A percentile compares a stretch with the other conserved stretches of the same genome.
phyloP scores from a whole-genome alignment of 2,888 invertebrate genomes.

The Meta bourneti region DNA sequence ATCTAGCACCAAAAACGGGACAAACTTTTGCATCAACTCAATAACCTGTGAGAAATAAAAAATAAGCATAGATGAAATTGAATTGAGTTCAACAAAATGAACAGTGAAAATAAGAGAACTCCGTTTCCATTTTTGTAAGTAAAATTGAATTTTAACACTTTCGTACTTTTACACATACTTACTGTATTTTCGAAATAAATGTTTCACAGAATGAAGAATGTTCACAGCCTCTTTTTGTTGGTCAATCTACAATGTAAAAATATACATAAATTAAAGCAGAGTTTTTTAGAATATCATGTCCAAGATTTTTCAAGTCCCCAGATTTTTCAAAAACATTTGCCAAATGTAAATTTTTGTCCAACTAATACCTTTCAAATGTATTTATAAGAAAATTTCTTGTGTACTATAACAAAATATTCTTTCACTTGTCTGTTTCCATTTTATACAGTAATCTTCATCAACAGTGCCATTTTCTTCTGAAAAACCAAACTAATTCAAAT shows the following conservation, averaged over 20 bases:
- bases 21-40: too few species aligned
- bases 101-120: too few species aligned
- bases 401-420: too few species aligned
- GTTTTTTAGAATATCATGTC: background rate
- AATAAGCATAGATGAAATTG: background rate
- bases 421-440: too few species aligned
- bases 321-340: background rate
- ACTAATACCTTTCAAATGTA: background rate
- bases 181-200: conserved; percentile 16
- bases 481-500: too few species aligned
- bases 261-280: background rate
- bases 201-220: conserved; percentile 36
- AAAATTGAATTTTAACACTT: background rate
- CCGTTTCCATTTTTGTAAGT: too few species aligned
- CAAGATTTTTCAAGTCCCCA: background rate
- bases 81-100: too few species aligned
- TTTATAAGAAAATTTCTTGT: too few species aligned
- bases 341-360: background rate
- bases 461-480: too few species aligned
- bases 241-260: conserved; percentile 48
- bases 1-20: too few species aligned
- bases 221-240: conserved; percentile 58
- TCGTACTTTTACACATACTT: background rate
- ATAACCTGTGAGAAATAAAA: too few species aligned
- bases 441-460: too few species aligned